Evolutionary conservation across 2,113 vertebrate species (phyloP), one percentile per base, ranked within the genome.

Genomic region (Psittacara wagleri): DNA sequence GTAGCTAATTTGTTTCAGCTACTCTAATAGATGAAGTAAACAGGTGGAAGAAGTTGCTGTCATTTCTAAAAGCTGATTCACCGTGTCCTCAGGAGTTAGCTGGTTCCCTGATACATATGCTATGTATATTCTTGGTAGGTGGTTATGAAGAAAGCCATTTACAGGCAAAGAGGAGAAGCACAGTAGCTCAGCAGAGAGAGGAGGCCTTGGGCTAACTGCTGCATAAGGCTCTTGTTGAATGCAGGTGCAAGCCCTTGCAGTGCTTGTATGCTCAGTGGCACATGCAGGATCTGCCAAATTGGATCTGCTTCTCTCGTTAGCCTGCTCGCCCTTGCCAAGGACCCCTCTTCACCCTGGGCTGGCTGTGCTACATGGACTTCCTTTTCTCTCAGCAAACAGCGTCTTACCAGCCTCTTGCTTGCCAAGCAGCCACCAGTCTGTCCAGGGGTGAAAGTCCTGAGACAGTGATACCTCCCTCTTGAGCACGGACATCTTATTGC

Each of bases 151-250:
- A 77, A 57, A 78, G 54, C 37, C 10, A 1, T 28, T 63, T 49
- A 57, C 0, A 1, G 77, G 68, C 29, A 31, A 52, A 48, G n/a
- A 67, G 68, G 57, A 86, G 24, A 54, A 35, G 10, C n/a, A 17
- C 31, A 63, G 61, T 13, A 57, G 7, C 49, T 67, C 88, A 46
- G 70, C 75, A 89, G 77, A 57, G 70, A 88, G 23, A 81, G 43
- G 28, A 93, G 48, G 66, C 46, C 62, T 78, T 1, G 5, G 64
- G 51, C 77, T 54, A 17, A 77, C 49, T 74, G 73, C 33, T 14
- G 4, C 4, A 2, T 8, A 1, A 27, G 28, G 59, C 41, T 82
- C 12, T 13, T 1, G 0, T 17, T 41, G 35, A 43, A 22, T 0
- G 1, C 64, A 66, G 46, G 29, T 20, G 10, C 24, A 64, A 59